A percentile compares a stretch with the other conserved stretches of the same genome.
These are phyloP conservation scores for Pycnomerus fuliginosus DNA, from an alignment of 2,888 invertebrate species.

Conservation along the genomic window DNA sequence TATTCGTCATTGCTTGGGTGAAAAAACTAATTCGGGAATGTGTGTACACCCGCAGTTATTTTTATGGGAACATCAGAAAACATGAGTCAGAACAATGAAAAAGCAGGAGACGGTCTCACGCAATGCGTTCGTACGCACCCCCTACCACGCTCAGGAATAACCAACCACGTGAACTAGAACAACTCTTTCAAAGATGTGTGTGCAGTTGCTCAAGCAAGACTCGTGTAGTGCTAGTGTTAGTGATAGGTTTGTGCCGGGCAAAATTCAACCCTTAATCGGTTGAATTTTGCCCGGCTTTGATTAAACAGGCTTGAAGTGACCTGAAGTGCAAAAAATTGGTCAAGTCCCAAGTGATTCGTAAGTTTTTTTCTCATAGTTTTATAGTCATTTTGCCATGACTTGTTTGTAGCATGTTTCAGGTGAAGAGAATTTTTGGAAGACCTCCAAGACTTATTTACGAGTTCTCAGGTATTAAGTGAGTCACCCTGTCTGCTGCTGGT, in stretches of 20 bases:
- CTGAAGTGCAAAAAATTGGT: slow-evolving; percentile 24
- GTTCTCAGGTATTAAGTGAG: neutral
- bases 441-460: slow-evolving; percentile 7
- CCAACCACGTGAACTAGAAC: slow-evolving; percentile 19
- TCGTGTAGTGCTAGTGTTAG: slow-evolving; percentile 12
- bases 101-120: slow-evolving; percentile 29
- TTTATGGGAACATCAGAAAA: slow-evolving; percentile 9
- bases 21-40: neutral
- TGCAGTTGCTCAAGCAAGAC: slow-evolving; percentile 15
- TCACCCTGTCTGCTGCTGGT: neutral
- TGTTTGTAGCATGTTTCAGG: slow-evolving; percentile 14
- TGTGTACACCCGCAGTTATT: slow-evolving; percentile 17
- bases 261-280: slow-evolving; percentile 23
- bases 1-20: slow-evolving; percentile 10
- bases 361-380: slow-evolving; percentile 1
- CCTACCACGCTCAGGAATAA: slow-evolving; percentile 16
- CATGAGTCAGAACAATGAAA: slow-evolving; percentile 33
- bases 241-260: slow-evolving; percentile 31
- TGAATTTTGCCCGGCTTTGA: slow-evolving; percentile 37
- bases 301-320: slow-evolving; percentile 36
- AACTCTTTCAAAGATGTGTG: slow-evolving; percentile 15
- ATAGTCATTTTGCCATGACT: slow-evolving; percentile 4
- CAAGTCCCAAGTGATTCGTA: slow-evolving; percentile 33
- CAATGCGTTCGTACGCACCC: slow-evolving; percentile 27
- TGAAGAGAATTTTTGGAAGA: slow-evolving; percentile 12